Conservation (phyloP, 1,140 invertebrate genomes). For the Drosophila lacertosa region DNA sequence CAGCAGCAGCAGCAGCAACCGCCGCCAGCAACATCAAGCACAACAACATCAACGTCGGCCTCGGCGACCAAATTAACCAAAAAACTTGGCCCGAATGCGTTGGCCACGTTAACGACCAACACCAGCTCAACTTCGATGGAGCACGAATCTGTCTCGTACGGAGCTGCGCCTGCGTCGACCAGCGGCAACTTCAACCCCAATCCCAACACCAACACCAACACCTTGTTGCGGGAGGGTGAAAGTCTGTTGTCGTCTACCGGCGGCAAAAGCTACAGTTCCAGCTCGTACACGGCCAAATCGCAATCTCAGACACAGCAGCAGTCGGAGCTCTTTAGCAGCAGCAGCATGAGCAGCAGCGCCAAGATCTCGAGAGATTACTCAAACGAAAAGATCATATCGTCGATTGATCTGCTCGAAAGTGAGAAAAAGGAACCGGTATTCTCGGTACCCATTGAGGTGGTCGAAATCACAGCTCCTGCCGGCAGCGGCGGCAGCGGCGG, state of each 20-base stretch:
- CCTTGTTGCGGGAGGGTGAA: not conserved
- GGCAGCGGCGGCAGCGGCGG: conserved; percentile 19
- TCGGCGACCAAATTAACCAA: conserved; percentile 70
- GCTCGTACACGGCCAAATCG: conserved; percentile 47
- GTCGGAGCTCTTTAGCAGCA: conserved; percentile 56
- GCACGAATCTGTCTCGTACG: conserved; percentile 65
- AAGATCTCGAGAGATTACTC: conserved; percentile 67
- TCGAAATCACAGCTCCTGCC: conserved; percentile 63
- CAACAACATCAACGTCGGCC: conserved; percentile 69
- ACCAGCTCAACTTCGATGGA: conserved; percentile 66
- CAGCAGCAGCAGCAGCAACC: conserved; percentile 32
- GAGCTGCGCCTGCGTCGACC: not conserved
- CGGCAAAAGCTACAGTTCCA: conserved; percentile 58
- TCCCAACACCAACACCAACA: not conserved
- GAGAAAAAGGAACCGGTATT: conserved; percentile 80
- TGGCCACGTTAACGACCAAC: conserved; percentile 63
- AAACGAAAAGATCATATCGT: conserved; percentile 72
- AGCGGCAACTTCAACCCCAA: too few relatives aligned
- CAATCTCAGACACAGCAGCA: conserved; percentile 57
- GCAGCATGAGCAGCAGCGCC: conserved; percentile 49
- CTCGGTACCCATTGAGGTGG: conserved; percentile 80
- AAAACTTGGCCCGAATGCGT: conserved; percentile 66
- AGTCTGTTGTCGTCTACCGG: conserved; percentile 34
- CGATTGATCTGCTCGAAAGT: conserved; percentile 79
- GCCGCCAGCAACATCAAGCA: conserved; percentile 65